Conservation (phyloP, 2,113 vertebrate species). For the Menidia beryllina region DNA sequence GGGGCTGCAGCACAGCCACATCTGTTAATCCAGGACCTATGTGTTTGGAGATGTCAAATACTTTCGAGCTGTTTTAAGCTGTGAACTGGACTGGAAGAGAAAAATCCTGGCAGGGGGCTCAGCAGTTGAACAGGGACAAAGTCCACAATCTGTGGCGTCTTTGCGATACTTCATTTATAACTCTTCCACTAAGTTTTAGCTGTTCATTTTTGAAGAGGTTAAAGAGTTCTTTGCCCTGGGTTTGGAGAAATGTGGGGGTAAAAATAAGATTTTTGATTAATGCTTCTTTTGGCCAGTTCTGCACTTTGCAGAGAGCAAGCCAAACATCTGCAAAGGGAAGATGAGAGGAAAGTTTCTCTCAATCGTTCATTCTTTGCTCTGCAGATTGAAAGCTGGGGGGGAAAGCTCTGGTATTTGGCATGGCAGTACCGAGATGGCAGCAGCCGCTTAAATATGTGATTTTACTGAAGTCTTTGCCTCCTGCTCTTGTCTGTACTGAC, state of each 20-base stretch:
- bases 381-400: constrained; percentile 45
- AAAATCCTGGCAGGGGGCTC: constrained; percentile 68
- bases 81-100: constrained; percentile 82
- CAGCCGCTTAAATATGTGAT: constrained; percentile 70
- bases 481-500: constrained; percentile 68
- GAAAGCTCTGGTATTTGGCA: constrained; percentile 74
- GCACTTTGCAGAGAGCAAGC: constrained; percentile 23
- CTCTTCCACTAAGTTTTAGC: constrained; percentile 42
- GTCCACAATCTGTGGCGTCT: constrained; percentile 45
- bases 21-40: constrained; percentile 68
- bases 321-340: constrained; percentile 72
- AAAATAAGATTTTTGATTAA: constrained; percentile 17
- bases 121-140: constrained; percentile 69
- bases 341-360: constrained; percentile 63
- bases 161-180: constrained; percentile 60
- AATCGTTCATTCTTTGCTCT: constrained; percentile 50
- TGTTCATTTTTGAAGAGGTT: constrained; percentile 60
- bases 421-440: constrained; percentile 57
- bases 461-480: constrained; percentile 72
- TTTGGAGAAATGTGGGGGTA: constrained; percentile 37
- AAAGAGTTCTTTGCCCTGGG: constrained; percentile 56
- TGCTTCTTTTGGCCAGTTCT: constrained; percentile 14
- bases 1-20: constrained; percentile 68
- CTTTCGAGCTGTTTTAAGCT: constrained; percentile 79
- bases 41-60: constrained; percentile 82